Evolutionary conservation across 2,888 invertebrate species (phyloP), one percentile per base, ranked within the genome.

Genomic region (Hemithea aestivaria): DNA sequence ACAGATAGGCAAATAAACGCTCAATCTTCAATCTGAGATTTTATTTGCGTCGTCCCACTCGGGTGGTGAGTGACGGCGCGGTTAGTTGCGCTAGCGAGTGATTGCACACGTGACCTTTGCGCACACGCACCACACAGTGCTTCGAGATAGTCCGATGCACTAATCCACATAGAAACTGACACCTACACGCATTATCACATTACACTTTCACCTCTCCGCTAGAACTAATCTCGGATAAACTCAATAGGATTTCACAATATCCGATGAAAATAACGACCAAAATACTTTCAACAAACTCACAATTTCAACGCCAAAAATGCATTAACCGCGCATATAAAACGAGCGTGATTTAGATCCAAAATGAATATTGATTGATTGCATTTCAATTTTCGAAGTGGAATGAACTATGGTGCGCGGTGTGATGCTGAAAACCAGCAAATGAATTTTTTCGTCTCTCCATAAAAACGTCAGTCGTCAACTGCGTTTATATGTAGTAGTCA

Each of bases 71-170:
- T 73, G 70, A 66, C 61, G 60, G 58, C 45, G 56, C 53, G 58
- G 51, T 51, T 35, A 20, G 50, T 52, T 55, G 48, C 57, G 58
- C 52, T 53, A 51, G 55, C 54, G 58, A 48, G 53, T 52, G 51
- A 53, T 62, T 65, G 62, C 63, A 62, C 58, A 62, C 35, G 39
- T 61, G 73, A 78, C 73, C 78, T 80, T 70, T 73, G 70, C 59
- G 62, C 58, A 59, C 53, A 61, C 63, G 61, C 68, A 64, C 45
- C 48, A 56, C 54, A 46, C 35, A 45, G 51, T 65, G 56, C 51
- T 63, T 62, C 53, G 44, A 53, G 78, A 80, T 80, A 78, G 71
- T 73, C 68, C 57, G 56, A 49, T 60, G 60, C 62, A 63, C 64
- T 73, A 68, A 69, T 75, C 69, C 70, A 69, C 64, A 69, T 68